Percentiles rank a stretch among this genome's conserved stretches.
These are phyloP conservation scores for Halocaridina rubra DNA, from an alignment of 2,888 invertebrate species.

Conservation along the genomic window DNA sequence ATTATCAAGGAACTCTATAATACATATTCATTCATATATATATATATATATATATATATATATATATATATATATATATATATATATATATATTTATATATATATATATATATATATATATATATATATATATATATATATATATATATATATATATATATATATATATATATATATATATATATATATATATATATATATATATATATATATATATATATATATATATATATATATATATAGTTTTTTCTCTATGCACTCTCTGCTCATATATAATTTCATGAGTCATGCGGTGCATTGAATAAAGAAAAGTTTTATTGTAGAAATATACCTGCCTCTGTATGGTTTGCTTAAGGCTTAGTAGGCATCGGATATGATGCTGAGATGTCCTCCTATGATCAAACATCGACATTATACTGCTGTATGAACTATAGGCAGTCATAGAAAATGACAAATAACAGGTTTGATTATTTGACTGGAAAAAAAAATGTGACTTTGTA, in stretches of 20 bases:
- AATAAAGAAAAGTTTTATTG: no score
- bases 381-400: no score
- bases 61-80: slow-evolving; percentile 20
- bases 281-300: no score
- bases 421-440: no score
- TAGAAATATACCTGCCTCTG: slow-evolving; percentile 7
- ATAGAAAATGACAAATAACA: no score
- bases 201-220: neutral
- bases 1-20: no score
- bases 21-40: neutral
- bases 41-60: slow-evolving; percentile 28
- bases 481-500: no score
- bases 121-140: slow-evolving; percentile 7
- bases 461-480: no score
- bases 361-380: no score
- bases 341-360: no score
- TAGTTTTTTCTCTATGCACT: neutral
- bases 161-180: neutral
- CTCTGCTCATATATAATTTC: neutral
- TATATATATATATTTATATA: slow-evolving; percentile 47
- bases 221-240: slow-evolving; percentile 20
- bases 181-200: slow-evolving; percentile 1
- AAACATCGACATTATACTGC: no score
- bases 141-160: slow-evolving; percentile 6
- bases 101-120: slow-evolving; percentile 28